Base-by-base conservation (phyloP, 2,797 vertebrate genomes). In the Siniperca scherzeri region DNA sequence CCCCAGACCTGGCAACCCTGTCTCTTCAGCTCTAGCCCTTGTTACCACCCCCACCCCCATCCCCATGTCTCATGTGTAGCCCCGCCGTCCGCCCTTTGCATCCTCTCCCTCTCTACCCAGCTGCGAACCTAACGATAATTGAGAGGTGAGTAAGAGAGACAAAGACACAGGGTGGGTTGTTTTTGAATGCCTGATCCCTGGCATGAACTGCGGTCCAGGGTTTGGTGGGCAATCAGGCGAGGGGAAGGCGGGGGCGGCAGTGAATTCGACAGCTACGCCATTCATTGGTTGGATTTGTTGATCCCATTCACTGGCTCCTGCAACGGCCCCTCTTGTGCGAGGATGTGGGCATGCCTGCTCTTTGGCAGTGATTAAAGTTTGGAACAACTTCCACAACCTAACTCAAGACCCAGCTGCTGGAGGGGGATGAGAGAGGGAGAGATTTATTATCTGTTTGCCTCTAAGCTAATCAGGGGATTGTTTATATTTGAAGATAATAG, bases 301-400 rank as follows among this genome's bases (percentile, higher is more conserved):
- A 87, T 85, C 83, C 84, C 77, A 62, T 88, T 89, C 74, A 59
- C 61, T 84, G 89, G 90, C 87, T 91, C 64, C 83, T 76, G 96
- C 94, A 92, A 93, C 70, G 74, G 95, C 94, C 95, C 94, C 94
- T 96, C 92, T 93, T 96, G 94, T 96, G 95, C 92, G 95, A 96
- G 96, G 96, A 95, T 91, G 91, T 93, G 93, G 93, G 95, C 95
- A 92, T 93, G 94, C 88, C 94, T 94, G 94, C 91, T 94, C 89
- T 95, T 96, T 96, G 96, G 96, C 95, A 93, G 83, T 93, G 95
- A 96, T 95, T 94, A 95, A 95, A 95, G 94, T 93, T 95, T 95
- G 95, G 93, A 90, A 88, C 85, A 82, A 88, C 83, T 85, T 90
- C 74, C 74, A 81, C 82, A 85, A 84, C 67, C 79, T 70, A 81